Base-by-base conservation (phyloP, 2,113 vertebrate genomes). In the Sarotherodon lohbergeri region DNA sequence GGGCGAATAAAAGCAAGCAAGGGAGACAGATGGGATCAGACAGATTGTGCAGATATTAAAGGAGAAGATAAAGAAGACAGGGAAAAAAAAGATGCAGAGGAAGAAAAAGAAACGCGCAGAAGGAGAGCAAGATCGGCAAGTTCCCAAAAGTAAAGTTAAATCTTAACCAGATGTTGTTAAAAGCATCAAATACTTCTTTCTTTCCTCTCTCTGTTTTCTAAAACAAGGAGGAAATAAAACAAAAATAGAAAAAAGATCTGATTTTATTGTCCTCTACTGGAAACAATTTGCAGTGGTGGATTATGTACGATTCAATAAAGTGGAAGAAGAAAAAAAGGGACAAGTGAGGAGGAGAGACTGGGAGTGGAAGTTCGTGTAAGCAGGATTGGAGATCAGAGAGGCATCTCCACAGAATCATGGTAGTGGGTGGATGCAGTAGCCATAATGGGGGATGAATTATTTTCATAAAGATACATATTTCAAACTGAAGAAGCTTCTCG, bases 91-190 rank as follows among this genome's bases (percentile, higher is more conserved):
- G 24, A 71, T 14, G 54, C 79, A 24, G 6, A 76, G 41, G 9
- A 76, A 48, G 71, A 76, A 39, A 36, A 71, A 78, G 43, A 19
- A 78, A 2, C 17, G 3, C 2, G 5, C 63, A 48, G 13, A 24
- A 27, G 34, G 39, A 84, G 34, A 24, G 22, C 16, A 34, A 56
- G 29, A 88, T 46, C 56, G 59, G 73, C 82, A 89, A 92, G 89
- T 63, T 83, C 59, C 89, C 66, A 17, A 56, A 66, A 88, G 84
- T 88, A 83, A 83, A 79, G 3, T 46, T 66, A 82, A 93, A 93
- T 87, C 41, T 89, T 81, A 24, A 89, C 84, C 93, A 94, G 88
- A 92, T 95, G 90, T 90, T 56, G 59, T 82, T 61, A 55, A 48
- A 86, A 86, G 71, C 82, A 85, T 88, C 84, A 88, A 86, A 90